Base-by-base conservation (phyloP, 2,113 vertebrate genomes). In the Albula goreensis region DNA sequence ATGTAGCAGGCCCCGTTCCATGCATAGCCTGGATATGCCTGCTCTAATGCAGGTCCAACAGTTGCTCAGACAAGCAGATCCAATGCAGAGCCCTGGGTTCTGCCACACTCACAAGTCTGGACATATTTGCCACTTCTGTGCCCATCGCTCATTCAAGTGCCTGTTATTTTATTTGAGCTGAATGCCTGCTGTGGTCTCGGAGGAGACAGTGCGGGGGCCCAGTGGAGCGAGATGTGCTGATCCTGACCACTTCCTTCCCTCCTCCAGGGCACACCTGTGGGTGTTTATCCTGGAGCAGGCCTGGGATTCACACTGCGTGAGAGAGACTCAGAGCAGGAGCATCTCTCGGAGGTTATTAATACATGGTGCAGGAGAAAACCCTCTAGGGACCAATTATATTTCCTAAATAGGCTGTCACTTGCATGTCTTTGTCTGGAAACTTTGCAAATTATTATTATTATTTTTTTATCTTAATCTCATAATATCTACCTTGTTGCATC, bases 361-460 rank as follows among this genome's bases (percentile, higher is more conserved):
- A 74, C 5, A 5, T 74, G 70, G 70, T 25, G 70, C 22, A 9
- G 70, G 70, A 25, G 70, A 74, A 74, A 74, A 22, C 70, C 31
- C 70, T 25, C 70, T 25, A 74, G 70, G n/a, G 70, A 74, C 70
- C 70, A 74, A 74, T 74, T 74, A 74, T 74, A 74, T 74, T 74
- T 31, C 70, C 70, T 74, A 74, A 74, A 74, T 74, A 74, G 70
- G n/a, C 70, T 74, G 70, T 74, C 70, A 74, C 70, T n/a, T 74
- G n/a, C 8, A 74, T 31, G 22, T 74, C 70, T 74, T 22, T 31
- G 70, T 74, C 70, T 74, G 70, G 7, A 74, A 31, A 74, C 31
- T 41, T 41, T 41, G 31, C 31, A 41, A 41, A 41, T 41, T 31
- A 74, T 74, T 31, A 74, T 74, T 74, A 7, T 9, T 25, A 74